A percentile compares a stretch with the other conserved stretches of the same genome.
phyloP scores from a whole-genome alignment of 1,140 invertebrate genomes.

The Diorhabda sublineata region DNA sequence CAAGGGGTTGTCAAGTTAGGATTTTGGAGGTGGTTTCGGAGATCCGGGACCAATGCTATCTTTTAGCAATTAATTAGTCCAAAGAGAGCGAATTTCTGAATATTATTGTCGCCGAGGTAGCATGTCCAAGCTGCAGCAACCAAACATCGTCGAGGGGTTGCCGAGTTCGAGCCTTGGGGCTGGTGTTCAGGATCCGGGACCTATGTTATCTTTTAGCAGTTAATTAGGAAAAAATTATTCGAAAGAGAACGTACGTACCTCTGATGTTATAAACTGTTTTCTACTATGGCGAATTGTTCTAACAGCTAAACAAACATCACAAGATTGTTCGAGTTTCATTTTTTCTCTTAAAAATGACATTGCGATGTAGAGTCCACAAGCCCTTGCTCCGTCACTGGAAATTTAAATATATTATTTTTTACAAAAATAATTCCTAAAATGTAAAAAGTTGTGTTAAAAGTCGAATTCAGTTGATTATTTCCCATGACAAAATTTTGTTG shows the following conservation, averaged over 20 bases:
- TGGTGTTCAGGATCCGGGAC: not conserved
- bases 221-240: too few relatives aligned
- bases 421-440: not conserved
- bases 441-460: not conserved
- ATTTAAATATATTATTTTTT: not conserved
- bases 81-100: not conserved
- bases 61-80: not conserved
- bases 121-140: not conserved
- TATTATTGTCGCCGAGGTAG: not conserved
- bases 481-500: too few relatives aligned
- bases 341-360: slow-evolving; percentile 44
- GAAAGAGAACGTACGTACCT: slow-evolving; percentile 11
- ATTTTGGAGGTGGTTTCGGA: too few relatives aligned
- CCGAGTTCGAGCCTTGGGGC: not conserved
- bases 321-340: slow-evolving; percentile 45
- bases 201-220: too few relatives aligned
- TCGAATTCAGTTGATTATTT: too few relatives aligned
- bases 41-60: too few relatives aligned
- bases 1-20: too few relatives aligned
- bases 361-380: slow-evolving; percentile 43
- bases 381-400: slow-evolving; percentile 43
- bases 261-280: slow-evolving; percentile 37
- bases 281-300: slow-evolving; percentile 40
- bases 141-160: not conserved
- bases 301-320: slow-evolving; percentile 45